These are phyloP conservation scores for Ginglymostoma cirratum DNA, from an alignment of 2,113 vertebrate species.

Conservation along the genomic window DNA sequence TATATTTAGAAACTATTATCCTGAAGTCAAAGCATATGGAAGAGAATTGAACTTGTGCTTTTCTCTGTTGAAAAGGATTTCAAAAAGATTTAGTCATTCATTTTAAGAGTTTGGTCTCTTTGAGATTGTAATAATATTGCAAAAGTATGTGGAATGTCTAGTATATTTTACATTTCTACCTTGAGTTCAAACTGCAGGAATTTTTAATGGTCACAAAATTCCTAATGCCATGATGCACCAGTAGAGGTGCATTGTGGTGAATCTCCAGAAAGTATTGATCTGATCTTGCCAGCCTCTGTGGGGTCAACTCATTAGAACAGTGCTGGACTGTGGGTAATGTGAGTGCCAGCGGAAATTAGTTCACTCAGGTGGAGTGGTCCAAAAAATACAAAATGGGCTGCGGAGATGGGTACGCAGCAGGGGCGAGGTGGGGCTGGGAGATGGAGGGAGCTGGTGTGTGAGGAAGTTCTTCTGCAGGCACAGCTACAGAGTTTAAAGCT, in stretches of 20 bases:
- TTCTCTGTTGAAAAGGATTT: not conserved
- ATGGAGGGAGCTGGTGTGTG: too few relatives aligned
- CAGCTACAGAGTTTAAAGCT: not conserved
- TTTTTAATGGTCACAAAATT: not conserved
- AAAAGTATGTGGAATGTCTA: not conserved
- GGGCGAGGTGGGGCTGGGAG: too few relatives aligned
- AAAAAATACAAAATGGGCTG: not conserved
- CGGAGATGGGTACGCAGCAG: not conserved
- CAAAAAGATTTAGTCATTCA: not conserved
- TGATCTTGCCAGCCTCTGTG: not conserved
- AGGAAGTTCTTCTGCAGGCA: not conserved
- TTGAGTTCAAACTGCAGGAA: not conserved
- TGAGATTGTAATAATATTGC: not conserved
- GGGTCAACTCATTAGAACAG: not conserved
- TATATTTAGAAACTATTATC: not conserved
- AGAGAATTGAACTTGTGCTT: not conserved
- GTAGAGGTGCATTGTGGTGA: not conserved
- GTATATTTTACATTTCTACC: not conserved
- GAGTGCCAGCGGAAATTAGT: not conserved
- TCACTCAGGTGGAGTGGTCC: not conserved
- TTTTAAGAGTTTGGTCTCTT: not conserved
- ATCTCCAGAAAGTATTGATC: not conserved
- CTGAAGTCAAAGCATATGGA: not conserved
- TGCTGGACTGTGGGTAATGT: not conserved
- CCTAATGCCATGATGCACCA: not conserved